Percentiles rank a stretch among this genome's conserved stretches.
These are phyloP conservation scores for Apaloderma vittatum DNA, from an alignment of 2,113 vertebrate species.

Conservation along the genomic window DNA sequence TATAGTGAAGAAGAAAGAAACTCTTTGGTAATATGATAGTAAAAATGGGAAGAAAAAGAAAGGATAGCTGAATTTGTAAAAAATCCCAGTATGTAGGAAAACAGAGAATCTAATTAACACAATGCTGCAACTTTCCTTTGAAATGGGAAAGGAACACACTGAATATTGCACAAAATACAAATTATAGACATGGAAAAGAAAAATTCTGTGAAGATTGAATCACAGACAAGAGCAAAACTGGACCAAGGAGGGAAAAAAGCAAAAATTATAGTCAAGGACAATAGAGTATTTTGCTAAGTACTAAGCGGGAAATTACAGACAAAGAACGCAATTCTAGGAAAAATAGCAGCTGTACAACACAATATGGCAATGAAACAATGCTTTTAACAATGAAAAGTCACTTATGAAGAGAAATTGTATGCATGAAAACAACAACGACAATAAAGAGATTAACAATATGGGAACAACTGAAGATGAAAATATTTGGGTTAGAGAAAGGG, in stretches of 20 bases:
- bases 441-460: slow-evolving; percentile 2
- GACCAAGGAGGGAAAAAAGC: neutral
- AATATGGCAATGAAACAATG: neutral
- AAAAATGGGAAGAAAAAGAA: neutral
- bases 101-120: neutral
- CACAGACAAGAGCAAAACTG: neutral
- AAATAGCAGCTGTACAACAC: neutral
- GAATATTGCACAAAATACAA: neutral
- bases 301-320: neutral
- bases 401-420: slow-evolving; percentile 1
- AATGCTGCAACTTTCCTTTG: neutral
- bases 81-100: neutral
- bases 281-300: neutral
- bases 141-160: neutral
- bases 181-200: neutral
- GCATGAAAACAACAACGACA: neutral
- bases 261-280: slow-evolving; percentile 20
- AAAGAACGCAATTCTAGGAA: neutral
- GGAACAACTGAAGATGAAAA: slow-evolving; percentile 43
- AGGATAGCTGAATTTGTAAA: neutral
- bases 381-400: slow-evolving; percentile 21
- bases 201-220: neutral
- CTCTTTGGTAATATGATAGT: neutral
- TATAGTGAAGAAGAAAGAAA: neutral
- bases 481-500: slow-evolving; percentile 44